Conservation (phyloP, 2,888 invertebrate genomes). For the Isoperla grammatica region DNA sequence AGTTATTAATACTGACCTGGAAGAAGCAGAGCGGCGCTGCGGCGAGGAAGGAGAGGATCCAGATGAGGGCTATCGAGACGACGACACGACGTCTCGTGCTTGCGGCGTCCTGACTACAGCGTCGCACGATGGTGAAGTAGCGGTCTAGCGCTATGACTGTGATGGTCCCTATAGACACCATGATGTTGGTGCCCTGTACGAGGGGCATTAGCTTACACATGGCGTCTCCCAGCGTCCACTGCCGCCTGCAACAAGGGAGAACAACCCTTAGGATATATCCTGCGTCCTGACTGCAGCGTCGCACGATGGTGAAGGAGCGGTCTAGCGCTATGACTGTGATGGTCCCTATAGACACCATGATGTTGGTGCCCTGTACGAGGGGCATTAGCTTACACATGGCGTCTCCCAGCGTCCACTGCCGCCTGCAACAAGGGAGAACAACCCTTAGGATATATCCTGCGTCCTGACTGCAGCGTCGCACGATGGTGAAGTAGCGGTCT, state of each 20-base stretch:
- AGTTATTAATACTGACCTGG: too few relatives aligned
- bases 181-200: conserved; percentile 52
- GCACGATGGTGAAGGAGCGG: conserved; percentile 45
- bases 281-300: conserved; percentile 30
- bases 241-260: conserved; percentile 36
- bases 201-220: conserved; percentile 55
- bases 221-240: conserved; percentile 51
- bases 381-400: conserved; percentile 54
- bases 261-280: too few relatives aligned
- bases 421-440: conserved; percentile 34
- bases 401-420: conserved; percentile 51
- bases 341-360: conserved; percentile 55
- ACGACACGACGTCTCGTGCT: conserved; percentile 35
- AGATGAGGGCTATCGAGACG: conserved; percentile 36
- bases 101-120: conserved; percentile 29
- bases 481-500: conserved; percentile 45
- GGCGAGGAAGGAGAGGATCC: conserved; percentile 36
- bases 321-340: conserved; percentile 52
- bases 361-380: conserved; percentile 51
- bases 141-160: conserved; percentile 50
- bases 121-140: conserved; percentile 44
- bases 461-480: conserved; percentile 35
- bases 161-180: conserved; percentile 56
- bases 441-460: too few relatives aligned
- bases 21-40: conserved; percentile 37